Evolutionary conservation across 2,797 vertebrate species (phyloP), one percentile per base, ranked within the genome.

Genomic region (Coreius guichenoti): DNA sequence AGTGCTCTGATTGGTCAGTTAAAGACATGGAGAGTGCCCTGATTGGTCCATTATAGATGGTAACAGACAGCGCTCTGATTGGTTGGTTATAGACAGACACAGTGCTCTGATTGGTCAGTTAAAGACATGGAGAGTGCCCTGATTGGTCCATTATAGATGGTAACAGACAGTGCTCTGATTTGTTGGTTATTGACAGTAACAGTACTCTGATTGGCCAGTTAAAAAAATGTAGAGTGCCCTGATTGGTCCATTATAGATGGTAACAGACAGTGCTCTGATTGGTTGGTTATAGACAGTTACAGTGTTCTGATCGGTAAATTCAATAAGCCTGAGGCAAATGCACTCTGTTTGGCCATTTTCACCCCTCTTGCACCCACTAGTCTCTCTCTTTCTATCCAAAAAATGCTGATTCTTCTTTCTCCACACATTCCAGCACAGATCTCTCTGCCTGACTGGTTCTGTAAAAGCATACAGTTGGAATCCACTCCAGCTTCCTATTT

Each of bases 401-500:
- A 88, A 86, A 81, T 89, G 89, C 90, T 90, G 89, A 90, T 86
- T 84, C 80, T 77, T 80, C 82, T 83, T 85, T 43, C 74, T 75
- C 31, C 36, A 47, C 51, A 81, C 88, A 88, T 90, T 90, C 86
- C 84, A 87, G 83, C 58, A 69, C 21, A 43, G 56, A 88, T 80
- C 61, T 29, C 26, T 81, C 58, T 49, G 58, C 65, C 56, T 76
- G 81, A 68, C 39, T 61, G 45, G 31, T 61, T 89, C 69, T 70
- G 69, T 76, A 70, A 85, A 76, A 77, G 82, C 67, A 70, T 79
- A 17, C 2, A 26, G 47, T 21, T 85, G 72, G 67, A 85, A 84
- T 85, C 79, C 79, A 81, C 65, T 78, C 83, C 88, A 86, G 78
- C 21, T 65, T 65, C 58, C 43, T 67, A 26, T 78, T 85, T 3